Evolutionary conservation across 2,113 vertebrate genomes (phyloP).

Genomic region (Salvator merianae): DNA sequence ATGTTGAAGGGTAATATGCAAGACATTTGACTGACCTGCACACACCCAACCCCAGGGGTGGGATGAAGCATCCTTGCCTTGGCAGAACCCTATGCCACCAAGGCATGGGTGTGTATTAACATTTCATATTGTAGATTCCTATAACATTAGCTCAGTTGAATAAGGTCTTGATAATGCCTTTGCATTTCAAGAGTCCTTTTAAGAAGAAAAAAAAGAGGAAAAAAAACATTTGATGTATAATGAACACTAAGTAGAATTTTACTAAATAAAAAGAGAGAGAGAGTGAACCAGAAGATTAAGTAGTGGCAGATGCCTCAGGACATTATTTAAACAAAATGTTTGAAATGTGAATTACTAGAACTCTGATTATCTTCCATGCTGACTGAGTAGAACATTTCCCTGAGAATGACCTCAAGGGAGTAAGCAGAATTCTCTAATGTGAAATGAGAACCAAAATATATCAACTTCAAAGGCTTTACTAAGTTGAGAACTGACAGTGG

Average conservation of each 20-base stretch:
- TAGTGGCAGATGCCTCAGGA: slow-evolving; percentile 21
- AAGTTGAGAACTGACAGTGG: slow-evolving; percentile 20
- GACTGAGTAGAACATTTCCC: slow-evolving; percentile 27
- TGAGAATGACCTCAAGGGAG: slow-evolving; percentile 27
- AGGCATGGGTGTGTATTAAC: too few species aligned
- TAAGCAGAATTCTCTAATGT: slow-evolving; percentile 23
- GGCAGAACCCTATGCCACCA: too few species aligned
- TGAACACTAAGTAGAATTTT: not conserved
- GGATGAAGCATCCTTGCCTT: too few species aligned
- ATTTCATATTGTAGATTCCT: not conserved
- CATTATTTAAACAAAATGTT: slow-evolving; percentile 21
- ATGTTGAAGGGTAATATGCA: too few species aligned
- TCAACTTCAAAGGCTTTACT: slow-evolving; percentile 13
- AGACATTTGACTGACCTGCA: too few species aligned
- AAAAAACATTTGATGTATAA: not conserved
- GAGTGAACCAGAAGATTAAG: slow-evolving; percentile 19
- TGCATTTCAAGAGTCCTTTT: not conserved
- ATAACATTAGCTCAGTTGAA: not conserved
- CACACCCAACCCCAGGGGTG: too few species aligned
- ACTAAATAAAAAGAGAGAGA: slow-evolving; percentile 21
- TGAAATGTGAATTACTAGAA: slow-evolving; percentile 34
- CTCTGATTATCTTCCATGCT: not conserved
- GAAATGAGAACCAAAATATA: slow-evolving; percentile 19
- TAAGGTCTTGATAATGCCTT: not conserved
- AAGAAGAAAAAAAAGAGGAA: rapidly evolving